phyloP scores from a whole-genome alignment of 2,797 vertebrate genomes.

The Calcarius lapponicus region DNA sequence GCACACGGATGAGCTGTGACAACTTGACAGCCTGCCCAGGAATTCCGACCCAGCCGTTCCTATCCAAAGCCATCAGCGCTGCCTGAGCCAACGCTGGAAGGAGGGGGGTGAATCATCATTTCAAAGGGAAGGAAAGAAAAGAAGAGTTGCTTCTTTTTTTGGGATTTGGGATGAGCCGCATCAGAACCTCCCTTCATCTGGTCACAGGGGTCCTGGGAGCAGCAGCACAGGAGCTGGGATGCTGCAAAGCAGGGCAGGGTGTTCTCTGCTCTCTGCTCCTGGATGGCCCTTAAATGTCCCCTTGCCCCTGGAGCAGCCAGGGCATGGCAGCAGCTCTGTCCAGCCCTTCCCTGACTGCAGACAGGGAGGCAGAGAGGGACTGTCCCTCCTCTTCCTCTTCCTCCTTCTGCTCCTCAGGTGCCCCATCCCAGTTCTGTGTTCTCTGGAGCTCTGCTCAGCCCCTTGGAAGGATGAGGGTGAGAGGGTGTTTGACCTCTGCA shows the following conservation, averaged over 20 bases:
- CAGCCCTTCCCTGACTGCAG: background rate
- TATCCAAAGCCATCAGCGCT: background rate
- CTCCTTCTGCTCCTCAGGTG: background rate
- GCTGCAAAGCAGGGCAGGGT: background rate
- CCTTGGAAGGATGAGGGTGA: rapidly evolving
- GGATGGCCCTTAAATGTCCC: too few relatives aligned
- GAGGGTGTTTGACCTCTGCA: background rate
- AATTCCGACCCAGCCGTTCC: constrained; percentile 54
- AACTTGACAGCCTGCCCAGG: constrained; percentile 73
- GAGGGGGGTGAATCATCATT: background rate
- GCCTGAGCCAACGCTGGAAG: background rate
- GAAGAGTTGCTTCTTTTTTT: background rate
- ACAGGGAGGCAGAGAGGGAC: rapidly evolving
- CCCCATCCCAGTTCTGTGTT: background rate
- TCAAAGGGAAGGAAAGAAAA: background rate
- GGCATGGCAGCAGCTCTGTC: background rate
- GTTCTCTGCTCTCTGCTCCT: background rate
- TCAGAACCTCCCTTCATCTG: background rate
- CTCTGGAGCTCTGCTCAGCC: background rate
- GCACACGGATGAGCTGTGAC: constrained; percentile 59
- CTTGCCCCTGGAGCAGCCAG: rapidly evolving
- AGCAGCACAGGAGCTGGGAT: background rate
- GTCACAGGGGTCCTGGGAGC: background rate
- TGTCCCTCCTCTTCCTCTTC: background rate
- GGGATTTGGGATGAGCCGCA: background rate